phyloP scores from a whole-genome alignment of 2,113 vertebrate genomes.

The Tenrec ecaudatus region DNA sequence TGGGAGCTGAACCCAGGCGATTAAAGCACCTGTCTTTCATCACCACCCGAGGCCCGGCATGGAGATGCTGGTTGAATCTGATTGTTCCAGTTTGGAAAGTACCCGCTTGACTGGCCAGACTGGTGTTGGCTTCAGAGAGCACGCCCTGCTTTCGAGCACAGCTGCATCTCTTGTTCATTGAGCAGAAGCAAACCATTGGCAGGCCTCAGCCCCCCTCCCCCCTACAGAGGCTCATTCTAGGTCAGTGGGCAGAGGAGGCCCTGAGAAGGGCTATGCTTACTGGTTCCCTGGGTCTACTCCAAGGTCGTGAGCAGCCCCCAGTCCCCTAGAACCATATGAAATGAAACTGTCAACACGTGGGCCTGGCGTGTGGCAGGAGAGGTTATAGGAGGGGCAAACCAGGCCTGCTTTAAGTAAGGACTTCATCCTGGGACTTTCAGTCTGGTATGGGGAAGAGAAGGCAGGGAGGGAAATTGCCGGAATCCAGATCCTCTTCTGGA shows the following conservation, averaged over 20 bases:
- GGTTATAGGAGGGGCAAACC: not conserved
- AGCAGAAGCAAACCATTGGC: slow-evolving; percentile 21
- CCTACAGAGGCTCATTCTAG: slow-evolving; percentile 40
- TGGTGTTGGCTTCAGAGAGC: slow-evolving; percentile 46
- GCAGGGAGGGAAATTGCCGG: not conserved
- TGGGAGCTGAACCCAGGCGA: slow-evolving; percentile 13
- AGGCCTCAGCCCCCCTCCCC: not conserved
- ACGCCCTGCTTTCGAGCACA: not conserved
- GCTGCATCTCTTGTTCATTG: slow-evolving; percentile 8
- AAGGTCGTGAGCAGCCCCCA: not conserved
- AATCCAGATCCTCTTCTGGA: not conserved
- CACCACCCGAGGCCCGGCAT: not conserved
- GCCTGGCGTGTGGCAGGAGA: not conserved
- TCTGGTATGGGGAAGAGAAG: not conserved
- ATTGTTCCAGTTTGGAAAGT: slow-evolving; percentile 46
- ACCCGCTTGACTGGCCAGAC: slow-evolving; percentile 47
- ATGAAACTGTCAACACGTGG: not conserved
- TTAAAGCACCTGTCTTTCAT: not conserved
- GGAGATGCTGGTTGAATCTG: not conserved
- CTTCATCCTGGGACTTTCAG: not conserved
- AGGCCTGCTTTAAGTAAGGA: not conserved
- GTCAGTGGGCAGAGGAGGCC: slow-evolving; percentile 51
- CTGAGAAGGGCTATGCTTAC: not conserved
- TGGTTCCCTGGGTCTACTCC: slow-evolving; percentile 39
- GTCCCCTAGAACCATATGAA: not conserved